Evolutionary conservation across 2,797 vertebrate genomes (phyloP), one percentile per base, ranked within the genome.

Genomic region (Halcyon leucocephala): DNA sequence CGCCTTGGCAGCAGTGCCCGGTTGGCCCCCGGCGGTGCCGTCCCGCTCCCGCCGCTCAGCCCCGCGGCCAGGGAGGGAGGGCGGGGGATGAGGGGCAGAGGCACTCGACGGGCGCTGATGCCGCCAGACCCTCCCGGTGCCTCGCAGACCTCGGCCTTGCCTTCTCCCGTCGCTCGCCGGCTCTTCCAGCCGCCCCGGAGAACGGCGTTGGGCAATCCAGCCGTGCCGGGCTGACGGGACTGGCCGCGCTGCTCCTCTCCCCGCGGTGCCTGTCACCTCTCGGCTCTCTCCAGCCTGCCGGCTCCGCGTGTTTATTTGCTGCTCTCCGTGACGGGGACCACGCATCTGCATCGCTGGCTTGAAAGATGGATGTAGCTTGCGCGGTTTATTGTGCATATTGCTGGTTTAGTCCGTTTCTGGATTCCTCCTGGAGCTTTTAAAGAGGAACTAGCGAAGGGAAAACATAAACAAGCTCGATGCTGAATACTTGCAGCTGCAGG

Each of bases 401-500:
- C 35, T 13, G 42, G 2, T 72, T 25, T 5, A 58, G 44, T 44
- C 66, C 31, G n/a, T 62, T 55, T 44, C 29, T 13, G 18, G 70
- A 70, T 85, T 49, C 24, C 70, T 93, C 69, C 51, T 7, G 80
- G 73, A 77, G 67, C 19, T 67, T 91, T 71, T 44, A 64, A 55
- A 81, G 89, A 89, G 80, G 72, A 72, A 15, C 76, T 51, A 71
- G 74, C 19, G 9, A 58, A 58, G 62, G 86, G 70, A 67, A 61
- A 83, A 61, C 72, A 79, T 72, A 91, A 95, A 89, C 89, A 90
- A 90, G 79, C 54, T 3, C 29, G 14, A 28, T 2, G 86, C 41
- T 51, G 93, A 89, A 37, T 6, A 5, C 84, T 85, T 2, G 87
- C 93, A 66, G 94, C 96, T 93, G 89, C 91, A 42, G 91, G 91